Percentiles rank a stretch among this genome's conserved stretches.
These are phyloP conservation scores for Ceuthmochares aereus DNA, from an alignment of 2,113 vertebrate genomes.

Conservation along the genomic window DNA sequence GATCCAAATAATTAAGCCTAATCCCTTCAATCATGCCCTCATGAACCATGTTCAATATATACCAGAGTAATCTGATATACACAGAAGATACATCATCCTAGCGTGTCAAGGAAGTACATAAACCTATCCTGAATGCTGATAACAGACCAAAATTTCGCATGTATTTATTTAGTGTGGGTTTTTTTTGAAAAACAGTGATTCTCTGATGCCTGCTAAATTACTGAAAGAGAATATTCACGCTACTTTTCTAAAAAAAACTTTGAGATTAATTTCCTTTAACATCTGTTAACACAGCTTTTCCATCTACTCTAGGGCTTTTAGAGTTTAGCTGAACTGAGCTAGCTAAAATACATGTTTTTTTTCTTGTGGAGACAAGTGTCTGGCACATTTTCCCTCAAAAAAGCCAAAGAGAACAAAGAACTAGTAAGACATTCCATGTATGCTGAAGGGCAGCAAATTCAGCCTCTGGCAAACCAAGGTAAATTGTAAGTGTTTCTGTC, in stretches of 20 bases:
- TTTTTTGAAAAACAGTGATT: not conserved
- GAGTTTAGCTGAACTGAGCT: not conserved
- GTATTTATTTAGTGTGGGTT: not conserved
- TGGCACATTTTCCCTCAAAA: not conserved
- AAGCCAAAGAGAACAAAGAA: slow-evolving; percentile 3
- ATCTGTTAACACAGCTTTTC: not conserved
- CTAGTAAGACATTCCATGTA: not conserved
- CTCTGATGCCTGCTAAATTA: not conserved
- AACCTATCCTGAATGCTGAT: not conserved
- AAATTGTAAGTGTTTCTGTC: not conserved
- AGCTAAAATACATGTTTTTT: not conserved
- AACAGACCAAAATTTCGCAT: not conserved
- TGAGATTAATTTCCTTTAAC: not conserved
- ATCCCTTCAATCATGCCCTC: not conserved
- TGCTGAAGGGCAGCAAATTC: not conserved
- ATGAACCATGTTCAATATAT: not conserved
- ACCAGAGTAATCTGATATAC: not conserved
- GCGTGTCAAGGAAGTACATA: not conserved
- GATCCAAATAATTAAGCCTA: not conserved
- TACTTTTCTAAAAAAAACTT: not conserved
- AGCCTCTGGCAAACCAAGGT: slow-evolving; percentile 6
- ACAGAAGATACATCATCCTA: not conserved
- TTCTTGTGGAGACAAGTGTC: not conserved
- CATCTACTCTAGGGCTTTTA: not conserved
- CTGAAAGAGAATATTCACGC: not conserved